Evolutionary conservation across 2,113 vertebrate genomes (phyloP).

Genomic region (Xiphophorus hellerii): DNA sequence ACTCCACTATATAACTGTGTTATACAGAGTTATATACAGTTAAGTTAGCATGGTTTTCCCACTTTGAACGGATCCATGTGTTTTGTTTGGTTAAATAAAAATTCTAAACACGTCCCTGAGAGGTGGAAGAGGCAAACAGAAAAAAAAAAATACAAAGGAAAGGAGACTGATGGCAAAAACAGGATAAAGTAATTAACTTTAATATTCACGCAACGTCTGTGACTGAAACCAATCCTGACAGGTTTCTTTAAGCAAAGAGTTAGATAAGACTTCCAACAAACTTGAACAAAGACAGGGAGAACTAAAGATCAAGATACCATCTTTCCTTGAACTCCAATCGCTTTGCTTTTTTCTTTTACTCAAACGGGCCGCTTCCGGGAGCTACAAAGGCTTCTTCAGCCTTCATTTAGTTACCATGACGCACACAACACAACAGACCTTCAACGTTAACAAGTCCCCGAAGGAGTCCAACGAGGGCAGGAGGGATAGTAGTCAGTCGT

Average conservation of each 20-base stretch:
- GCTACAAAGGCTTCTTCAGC: background rate
- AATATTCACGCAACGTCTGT: constrained; percentile 34
- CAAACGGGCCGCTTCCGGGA: background rate
- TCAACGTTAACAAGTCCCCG: background rate
- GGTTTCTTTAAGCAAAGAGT: background rate
- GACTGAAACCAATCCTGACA: background rate
- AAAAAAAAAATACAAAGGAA: background rate
- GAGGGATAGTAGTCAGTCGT: background rate
- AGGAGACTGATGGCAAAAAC: constrained; percentile 34
- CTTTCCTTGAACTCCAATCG: background rate
- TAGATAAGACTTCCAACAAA: background rate
- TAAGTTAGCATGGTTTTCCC: too few species aligned
- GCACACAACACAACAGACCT: background rate
- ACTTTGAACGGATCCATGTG: too few species aligned
- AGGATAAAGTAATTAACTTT: constrained; percentile 45
- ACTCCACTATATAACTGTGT: too few species aligned
- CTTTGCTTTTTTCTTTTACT: background rate
- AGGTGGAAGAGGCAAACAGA: constrained; percentile 19
- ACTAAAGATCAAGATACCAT: constrained; percentile 2
- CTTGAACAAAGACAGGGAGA: background rate
- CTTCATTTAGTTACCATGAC: background rate
- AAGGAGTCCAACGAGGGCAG: background rate
- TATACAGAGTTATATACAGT: too few species aligned
- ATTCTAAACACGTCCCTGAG: background rate
- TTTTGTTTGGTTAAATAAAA: too few species aligned